Evolutionary conservation across 2,113 vertebrate genomes (phyloP).

Genomic region (Pterophyllum scalare): DNA sequence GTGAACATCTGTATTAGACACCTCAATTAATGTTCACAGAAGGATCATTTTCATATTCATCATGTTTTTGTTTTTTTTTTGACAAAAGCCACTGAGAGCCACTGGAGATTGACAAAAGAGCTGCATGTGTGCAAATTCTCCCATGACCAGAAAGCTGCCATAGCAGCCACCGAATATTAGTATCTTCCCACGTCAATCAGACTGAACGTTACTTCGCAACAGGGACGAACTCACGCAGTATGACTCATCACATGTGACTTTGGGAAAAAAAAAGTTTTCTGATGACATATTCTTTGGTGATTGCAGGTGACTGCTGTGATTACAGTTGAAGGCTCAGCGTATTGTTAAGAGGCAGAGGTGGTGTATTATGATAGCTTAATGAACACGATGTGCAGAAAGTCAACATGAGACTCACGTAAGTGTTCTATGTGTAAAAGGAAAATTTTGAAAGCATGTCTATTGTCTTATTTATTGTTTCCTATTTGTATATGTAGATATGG

Average conservation of each 20-base stretch:
- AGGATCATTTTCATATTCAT: neutral
- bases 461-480: neutral
- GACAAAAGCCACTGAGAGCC: neutral
- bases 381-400: neutral
- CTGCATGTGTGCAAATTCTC: conserved; percentile 23
- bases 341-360: conserved; percentile 15
- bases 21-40: neutral
- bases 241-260: neutral
- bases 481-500: conserved; percentile 5
- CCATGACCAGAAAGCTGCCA: conserved; percentile 23
- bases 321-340: conserved; percentile 40
- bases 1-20: neutral
- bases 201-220: conserved; percentile 23
- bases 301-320: conserved; percentile 51
- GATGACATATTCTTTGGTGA: conserved; percentile 52
- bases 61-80: neutral
- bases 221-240: neutral
- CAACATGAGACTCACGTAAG: neutral
- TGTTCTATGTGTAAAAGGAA: neutral
- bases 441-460: conserved; percentile 2
- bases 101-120: conserved; percentile 8
- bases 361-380: conserved; percentile 26
- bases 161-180: conserved; percentile 6
- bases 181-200: conserved; percentile 28
- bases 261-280: conserved; percentile 6